Conservation (phyloP, 2,113 vertebrate species). For the Melanostigma gelatinosum region DNA sequence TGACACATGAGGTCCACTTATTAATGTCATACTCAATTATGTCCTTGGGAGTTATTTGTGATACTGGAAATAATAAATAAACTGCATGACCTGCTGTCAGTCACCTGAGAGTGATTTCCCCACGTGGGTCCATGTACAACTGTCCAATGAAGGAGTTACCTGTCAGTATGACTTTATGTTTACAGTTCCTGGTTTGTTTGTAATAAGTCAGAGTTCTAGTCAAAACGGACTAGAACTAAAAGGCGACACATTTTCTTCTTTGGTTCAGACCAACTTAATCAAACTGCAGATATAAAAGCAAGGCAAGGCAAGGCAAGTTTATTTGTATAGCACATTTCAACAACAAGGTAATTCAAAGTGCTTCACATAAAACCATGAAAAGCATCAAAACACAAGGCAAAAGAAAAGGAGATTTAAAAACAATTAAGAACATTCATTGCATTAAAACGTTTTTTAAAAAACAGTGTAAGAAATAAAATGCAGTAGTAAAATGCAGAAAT, state of each 20-base stretch:
- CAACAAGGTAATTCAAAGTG: no score
- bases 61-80: neutral
- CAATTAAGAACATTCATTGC: no score
- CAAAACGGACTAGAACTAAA: neutral
- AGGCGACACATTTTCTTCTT: neutral
- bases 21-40: neutral
- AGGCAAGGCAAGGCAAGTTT: no score
- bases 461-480: no score
- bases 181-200: neutral
- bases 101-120: neutral
- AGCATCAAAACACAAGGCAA: no score
- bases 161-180: no score
- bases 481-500: no score
- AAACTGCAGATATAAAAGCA: neutral
- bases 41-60: neutral
- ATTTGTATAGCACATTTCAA: no score
- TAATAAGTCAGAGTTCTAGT: neutral
- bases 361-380: no score
- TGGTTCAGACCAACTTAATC: neutral
- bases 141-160: neutral
- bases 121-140: neutral
- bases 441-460: no score
- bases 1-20: neutral
- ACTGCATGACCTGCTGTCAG: neutral
- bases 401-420: no score